A percentile compares a stretch with the other conserved stretches of the same genome.
phyloP scores from a whole-genome alignment of 2,888 invertebrate species.

The Caenorhabditis sp. region DNA sequence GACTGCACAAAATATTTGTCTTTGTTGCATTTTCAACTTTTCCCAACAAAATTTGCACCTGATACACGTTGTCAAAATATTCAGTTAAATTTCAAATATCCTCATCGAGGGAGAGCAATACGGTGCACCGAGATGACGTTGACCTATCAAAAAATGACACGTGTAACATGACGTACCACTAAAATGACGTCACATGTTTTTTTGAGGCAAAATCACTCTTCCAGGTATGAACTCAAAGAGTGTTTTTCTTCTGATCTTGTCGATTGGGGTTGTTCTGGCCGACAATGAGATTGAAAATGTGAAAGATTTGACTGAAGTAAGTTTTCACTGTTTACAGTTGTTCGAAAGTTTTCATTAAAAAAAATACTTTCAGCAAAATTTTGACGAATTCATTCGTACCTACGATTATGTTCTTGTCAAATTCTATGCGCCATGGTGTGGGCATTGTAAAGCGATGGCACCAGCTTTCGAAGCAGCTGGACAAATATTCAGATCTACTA shows the following conservation, averaged over 20 bases:
- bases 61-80: too few relatives aligned
- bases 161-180: background rate
- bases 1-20: too few relatives aligned
- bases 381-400: slow-evolving; percentile 81
- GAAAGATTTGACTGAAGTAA: slow-evolving; percentile 74
- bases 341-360: background rate
- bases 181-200: background rate
- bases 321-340: background rate
- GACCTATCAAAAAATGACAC: background rate
- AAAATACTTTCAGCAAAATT: slow-evolving; percentile 77
- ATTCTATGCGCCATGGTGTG: slow-evolving; percentile 51
- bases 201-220: background rate
- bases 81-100: too few relatives aligned
- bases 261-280: slow-evolving; percentile 10
- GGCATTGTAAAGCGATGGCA: slow-evolving; percentile 72
- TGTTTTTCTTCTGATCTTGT: slow-evolving; percentile 1
- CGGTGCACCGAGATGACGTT: too few relatives aligned
- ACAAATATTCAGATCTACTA: slow-evolving; percentile 75
- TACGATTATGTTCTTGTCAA: slow-evolving; percentile 77
- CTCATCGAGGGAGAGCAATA: too few relatives aligned
- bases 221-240: background rate
- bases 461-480: slow-evolving; percentile 86
- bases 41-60: too few relatives aligned
- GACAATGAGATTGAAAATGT: slow-evolving; percentile 68
- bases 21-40: too few relatives aligned